phyloP scores from a whole-genome alignment of 1,140 invertebrate genomes.

The Camponotus floridanus region DNA sequence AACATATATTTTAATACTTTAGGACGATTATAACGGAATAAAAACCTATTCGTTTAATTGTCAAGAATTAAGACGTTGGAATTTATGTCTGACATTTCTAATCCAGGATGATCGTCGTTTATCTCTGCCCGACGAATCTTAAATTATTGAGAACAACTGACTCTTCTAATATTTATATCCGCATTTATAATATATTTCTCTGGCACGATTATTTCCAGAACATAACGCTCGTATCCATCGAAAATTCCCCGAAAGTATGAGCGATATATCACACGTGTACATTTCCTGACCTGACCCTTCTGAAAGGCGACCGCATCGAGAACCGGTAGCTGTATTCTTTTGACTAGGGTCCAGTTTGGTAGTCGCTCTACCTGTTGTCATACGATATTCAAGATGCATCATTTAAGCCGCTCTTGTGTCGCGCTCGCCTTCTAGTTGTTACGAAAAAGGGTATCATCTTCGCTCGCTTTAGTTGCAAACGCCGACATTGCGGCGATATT shows the following conservation, averaged over 20 bases:
- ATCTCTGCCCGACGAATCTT: constrained; percentile 14
- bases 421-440: constrained; percentile 23
- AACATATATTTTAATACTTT: background rate
- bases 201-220: background rate
- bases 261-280: background rate
- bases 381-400: constrained; percentile 73
- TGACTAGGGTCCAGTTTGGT: constrained; percentile 61
- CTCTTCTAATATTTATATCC: constrained; percentile 18
- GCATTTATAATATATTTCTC: background rate
- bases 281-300: background rate
- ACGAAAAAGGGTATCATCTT: constrained; percentile 49
- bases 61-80: constrained; percentile 42
- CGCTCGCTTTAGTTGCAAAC: constrained; percentile 56
- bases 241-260: constrained; percentile 28
- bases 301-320: constrained; percentile 48
- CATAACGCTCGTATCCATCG: constrained; percentile 20
- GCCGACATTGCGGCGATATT: background rate
- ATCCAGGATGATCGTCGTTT: constrained; percentile 47
- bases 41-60: background rate
- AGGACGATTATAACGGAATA: background rate
- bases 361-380: constrained; percentile 76
- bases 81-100: constrained; percentile 39
- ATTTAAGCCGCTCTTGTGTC: constrained; percentile 67
- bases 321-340: constrained; percentile 75
- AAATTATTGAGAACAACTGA: background rate